These are phyloP conservation scores for Protaetia brevitarsis DNA, from an alignment of 1,140 invertebrate species.

Conservation along the genomic window DNA sequence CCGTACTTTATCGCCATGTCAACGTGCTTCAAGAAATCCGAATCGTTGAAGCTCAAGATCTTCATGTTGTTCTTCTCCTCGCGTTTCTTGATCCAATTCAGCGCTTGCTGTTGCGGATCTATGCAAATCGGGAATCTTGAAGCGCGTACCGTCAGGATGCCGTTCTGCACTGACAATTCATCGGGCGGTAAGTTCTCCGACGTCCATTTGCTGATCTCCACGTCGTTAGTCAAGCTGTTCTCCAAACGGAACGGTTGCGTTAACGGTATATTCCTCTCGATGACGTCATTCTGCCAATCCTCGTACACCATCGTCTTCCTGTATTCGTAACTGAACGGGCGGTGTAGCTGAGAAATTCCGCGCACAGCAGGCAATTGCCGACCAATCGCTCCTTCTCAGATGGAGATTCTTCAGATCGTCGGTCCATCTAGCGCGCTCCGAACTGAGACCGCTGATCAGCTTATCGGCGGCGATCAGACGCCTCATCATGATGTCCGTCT, in stretches of 20 bases:
- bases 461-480: constrained; percentile 79
- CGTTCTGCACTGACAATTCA: constrained; percentile 87
- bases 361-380: constrained; percentile 79
- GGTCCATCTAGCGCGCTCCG: constrained; percentile 76
- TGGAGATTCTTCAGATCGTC: constrained; percentile 69
- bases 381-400: constrained; percentile 67
- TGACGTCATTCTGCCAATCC: constrained; percentile 72
- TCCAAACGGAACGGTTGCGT: constrained; percentile 67
- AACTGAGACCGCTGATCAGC: constrained; percentile 76
- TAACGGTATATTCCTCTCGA: constrained; percentile 66
- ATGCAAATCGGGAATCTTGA: constrained; percentile 85
- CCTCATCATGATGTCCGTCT: constrained; percentile 78
- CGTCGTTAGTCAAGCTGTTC: constrained; percentile 72
- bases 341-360: constrained; percentile 83
- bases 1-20: constrained; percentile 88
- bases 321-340: constrained; percentile 84
- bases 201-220: constrained; percentile 82
- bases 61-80: constrained; percentile 80
- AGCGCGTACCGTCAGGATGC: constrained; percentile 74
- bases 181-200: constrained; percentile 84
- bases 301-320: constrained; percentile 76
- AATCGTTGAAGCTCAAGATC: constrained; percentile 76
- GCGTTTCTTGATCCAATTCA: constrained; percentile 83
- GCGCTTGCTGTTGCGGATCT: constrained; percentile 85
- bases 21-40: constrained; percentile 79